Base-by-base conservation (phyloP, 2,113 vertebrate genomes). In the Crotalus horridus region DNA sequence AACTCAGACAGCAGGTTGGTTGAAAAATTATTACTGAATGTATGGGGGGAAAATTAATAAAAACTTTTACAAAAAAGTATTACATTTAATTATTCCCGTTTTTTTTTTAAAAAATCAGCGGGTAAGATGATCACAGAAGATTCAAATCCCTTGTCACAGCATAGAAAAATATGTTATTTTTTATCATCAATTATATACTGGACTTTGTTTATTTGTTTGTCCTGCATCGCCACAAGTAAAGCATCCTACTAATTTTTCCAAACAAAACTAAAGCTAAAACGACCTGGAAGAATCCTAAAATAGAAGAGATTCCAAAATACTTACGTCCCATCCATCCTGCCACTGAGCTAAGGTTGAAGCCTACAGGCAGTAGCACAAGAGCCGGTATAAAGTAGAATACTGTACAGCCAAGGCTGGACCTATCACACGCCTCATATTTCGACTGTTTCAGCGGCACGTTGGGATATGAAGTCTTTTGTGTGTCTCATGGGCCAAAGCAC, bases 401-500 rank as follows among this genome's bases (percentile, higher is more conserved):
- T 51, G 48, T 51, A 7, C n/a, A 74, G 33, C n/a, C 74, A 81
- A 21, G 15, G 33, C 33, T 8, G 29, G 15, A 56, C 11, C 10
- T 15, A 9, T 26, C 64, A 11, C 29, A 3, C 6, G 10, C 29
- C 8, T 86, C 12, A 20, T 4, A 17, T 15, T n/a, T 43, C 43
- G 1, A 48, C 11, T 1, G 4, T 26, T 24, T 43, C 48, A 4
- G 61, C 3, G 4, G 87, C 74, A 90, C 39, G 55, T 88, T 33
- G 88, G 88, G 88, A 86, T 9, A 1, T 24, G 88, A 48, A 90
- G 88, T 89, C 74, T 51, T 86, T 46, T 39, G 3, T 55, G 8
- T 46, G 3, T 6, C 3, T 46, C 11, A 1, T 2, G 6, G 3
- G 4, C 1, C 3, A 1, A 5, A 39, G 11, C 0, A 3, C 4